Evolutionary conservation across 2,113 vertebrate species (phyloP).

Genomic region (Arvicanthis niloticus): DNA sequence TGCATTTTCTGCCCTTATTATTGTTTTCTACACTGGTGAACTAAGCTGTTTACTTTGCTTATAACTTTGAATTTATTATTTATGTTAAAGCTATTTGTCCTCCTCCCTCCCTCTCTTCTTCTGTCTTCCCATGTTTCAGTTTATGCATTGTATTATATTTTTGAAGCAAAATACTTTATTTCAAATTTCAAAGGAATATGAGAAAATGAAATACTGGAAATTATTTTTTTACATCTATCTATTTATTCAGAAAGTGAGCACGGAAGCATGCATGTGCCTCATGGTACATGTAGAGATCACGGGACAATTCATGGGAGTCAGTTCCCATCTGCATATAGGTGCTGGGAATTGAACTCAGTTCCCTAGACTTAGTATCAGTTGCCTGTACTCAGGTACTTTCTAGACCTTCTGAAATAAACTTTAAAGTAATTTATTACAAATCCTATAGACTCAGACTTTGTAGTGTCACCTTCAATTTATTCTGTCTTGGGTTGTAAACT

Average conservation of each 20-base stretch:
- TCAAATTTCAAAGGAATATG: neutral
- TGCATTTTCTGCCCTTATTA: neutral
- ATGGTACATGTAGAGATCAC: fast-evolving
- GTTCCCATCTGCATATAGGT: too few species aligned
- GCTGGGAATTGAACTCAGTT: neutral
- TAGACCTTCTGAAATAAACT: neutral
- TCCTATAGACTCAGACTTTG: too few species aligned
- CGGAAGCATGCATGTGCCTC: neutral
- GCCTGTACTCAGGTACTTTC: too few species aligned
- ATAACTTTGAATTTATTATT: neutral
- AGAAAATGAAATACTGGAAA: neutral
- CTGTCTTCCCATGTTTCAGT: neutral
- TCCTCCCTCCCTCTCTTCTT: fast-evolving
- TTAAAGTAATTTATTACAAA: neutral
- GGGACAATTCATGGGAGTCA: neutral
- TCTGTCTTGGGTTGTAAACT: neutral
- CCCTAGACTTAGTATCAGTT: neutral
- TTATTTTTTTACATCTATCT: neutral
- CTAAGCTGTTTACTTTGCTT: neutral
- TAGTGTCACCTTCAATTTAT: neutral
- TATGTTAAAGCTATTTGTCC: neutral
- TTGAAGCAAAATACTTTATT: neutral
- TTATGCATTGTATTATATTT: neutral
- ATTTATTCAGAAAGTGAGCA: neutral
- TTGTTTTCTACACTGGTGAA: neutral